Percentiles rank a stretch among this genome's conserved stretches.
These are phyloP conservation scores for Pinctada fucata DNA, from an alignment of 2,888 invertebrate genomes.

Conservation along the genomic window DNA sequence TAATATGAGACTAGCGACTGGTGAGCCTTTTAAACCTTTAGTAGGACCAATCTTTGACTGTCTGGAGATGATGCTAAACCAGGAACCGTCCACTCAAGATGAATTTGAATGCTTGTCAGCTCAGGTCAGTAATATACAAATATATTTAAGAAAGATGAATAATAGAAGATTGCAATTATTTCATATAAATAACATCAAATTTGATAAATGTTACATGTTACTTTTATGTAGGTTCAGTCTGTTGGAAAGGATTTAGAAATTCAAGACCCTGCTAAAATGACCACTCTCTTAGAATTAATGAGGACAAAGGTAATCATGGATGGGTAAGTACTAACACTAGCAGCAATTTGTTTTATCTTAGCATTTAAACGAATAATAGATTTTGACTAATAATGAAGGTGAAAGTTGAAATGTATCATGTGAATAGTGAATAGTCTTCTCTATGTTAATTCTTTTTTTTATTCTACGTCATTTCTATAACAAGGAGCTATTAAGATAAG, in stretches of 20 bases:
- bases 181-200: background rate
- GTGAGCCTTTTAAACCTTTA: constrained; percentile 65
- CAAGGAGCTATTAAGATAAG: too few species aligned
- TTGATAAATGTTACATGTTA: background rate
- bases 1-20: constrained; percentile 60
- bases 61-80: constrained; percentile 57
- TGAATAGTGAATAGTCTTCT: too few species aligned
- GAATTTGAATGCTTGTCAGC: constrained; percentile 62
- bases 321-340: constrained; percentile 50
- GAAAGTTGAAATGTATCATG: too few species aligned
- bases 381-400: too few species aligned
- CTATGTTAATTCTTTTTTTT: too few species aligned
- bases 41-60: constrained; percentile 63
- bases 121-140: constrained; percentile 50
- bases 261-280: constrained; percentile 58
- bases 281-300: constrained; percentile 55
- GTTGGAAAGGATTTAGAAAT: constrained; percentile 63
- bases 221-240: constrained; percentile 53
- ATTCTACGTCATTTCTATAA: too few species aligned
- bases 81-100: constrained; percentile 50
- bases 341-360: too few species aligned
- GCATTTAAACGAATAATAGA: too few species aligned
- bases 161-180: background rate
- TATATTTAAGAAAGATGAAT: background rate
- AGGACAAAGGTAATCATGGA: constrained; percentile 59